phyloP scores from a whole-genome alignment of 2,888 invertebrate species.

The Megaustenia siamemsis region DNA sequence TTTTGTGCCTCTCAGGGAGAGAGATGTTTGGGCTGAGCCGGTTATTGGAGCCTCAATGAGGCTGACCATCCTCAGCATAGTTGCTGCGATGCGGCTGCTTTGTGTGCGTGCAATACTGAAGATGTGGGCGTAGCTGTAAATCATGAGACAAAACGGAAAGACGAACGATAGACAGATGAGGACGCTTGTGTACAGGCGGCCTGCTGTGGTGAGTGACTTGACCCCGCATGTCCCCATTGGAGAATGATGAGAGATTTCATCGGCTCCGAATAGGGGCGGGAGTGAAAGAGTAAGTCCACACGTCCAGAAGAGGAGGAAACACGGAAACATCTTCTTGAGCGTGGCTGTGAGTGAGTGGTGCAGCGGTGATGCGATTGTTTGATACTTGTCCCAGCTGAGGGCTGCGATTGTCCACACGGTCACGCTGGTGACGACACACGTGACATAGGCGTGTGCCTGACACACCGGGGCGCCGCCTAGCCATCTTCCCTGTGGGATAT shows the following conservation, averaged over 20 bases:
- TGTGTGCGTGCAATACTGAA: slow-evolving; percentile 73
- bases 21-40: slow-evolving; percentile 60
- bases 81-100: slow-evolving; percentile 74
- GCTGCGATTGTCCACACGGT: slow-evolving; percentile 65
- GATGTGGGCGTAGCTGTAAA: slow-evolving; percentile 75
- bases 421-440: slow-evolving; percentile 53
- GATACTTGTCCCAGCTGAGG: slow-evolving; percentile 75
- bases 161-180: slow-evolving; percentile 65
- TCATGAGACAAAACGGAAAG: slow-evolving; percentile 68
- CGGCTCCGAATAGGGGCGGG: slow-evolving; percentile 70
- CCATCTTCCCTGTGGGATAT: slow-evolving; percentile 38
- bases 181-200: slow-evolving; percentile 65
- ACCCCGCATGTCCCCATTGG: slow-evolving; percentile 70
- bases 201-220: slow-evolving; percentile 59
- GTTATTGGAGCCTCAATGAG: slow-evolving; percentile 73
- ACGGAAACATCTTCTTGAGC: slow-evolving; percentile 65
- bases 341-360: slow-evolving; percentile 72
- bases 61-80: slow-evolving; percentile 74
- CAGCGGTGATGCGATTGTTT: slow-evolving; percentile 72
- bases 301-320: slow-evolving; percentile 68
- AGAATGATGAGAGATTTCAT: slow-evolving; percentile 63
- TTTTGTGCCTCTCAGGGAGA: slow-evolving; percentile 70
- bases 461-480: slow-evolving; percentile 43
- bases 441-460: slow-evolving; percentile 48
- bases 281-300: slow-evolving; percentile 64